Evolutionary conservation across 2,797 vertebrate species (phyloP), one percentile per base, ranked within the genome.

Genomic region (Molothrus ater): DNA sequence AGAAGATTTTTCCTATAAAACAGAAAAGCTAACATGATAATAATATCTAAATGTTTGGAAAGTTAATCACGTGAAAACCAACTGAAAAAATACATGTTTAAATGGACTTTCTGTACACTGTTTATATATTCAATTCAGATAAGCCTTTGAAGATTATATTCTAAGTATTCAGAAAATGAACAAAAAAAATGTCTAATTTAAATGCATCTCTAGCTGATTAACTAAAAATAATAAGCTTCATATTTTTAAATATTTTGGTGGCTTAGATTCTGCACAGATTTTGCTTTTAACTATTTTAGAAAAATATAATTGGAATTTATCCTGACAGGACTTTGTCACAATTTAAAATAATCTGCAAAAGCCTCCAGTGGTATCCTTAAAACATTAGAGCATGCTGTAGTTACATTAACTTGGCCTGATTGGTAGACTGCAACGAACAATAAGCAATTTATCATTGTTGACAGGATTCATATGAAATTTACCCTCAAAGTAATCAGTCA

Each of bases 381-480:
- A 86, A 90, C 87, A 69, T 0, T 64, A 51, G 36, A 72, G 17
- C 5, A 9, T 13, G 22, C 48, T 85, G 56, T 75, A 80, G 25
- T 43, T 92, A 51, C 22, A 94, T 82, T 70, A 93, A 34, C 34
- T 90, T 60, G 89, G 72, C 68, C 64, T 71, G 71, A 89, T 2
- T 76, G 56, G 64, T 82, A 92, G 56, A 80, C 48, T 57, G 71
- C 48, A 85, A 85, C 0, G 1, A 84, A 94, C 68, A 89, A 79
- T n/a, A 34, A 84, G 43, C 59, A 86, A 91, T 83, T 92, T 79
- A 93, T 86, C 74, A 86, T 2, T 51, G 63, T 10, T 85, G 92
- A 91, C 72, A 95, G 84, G 81, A 92, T 73, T 85, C 0, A 89
- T 63, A n/a, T 45, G 84, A 92, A 95, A 90, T 90, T 73, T 85